Conservation (phyloP, 2,113 vertebrate genomes). For the Formicarius rufipectus region DNA sequence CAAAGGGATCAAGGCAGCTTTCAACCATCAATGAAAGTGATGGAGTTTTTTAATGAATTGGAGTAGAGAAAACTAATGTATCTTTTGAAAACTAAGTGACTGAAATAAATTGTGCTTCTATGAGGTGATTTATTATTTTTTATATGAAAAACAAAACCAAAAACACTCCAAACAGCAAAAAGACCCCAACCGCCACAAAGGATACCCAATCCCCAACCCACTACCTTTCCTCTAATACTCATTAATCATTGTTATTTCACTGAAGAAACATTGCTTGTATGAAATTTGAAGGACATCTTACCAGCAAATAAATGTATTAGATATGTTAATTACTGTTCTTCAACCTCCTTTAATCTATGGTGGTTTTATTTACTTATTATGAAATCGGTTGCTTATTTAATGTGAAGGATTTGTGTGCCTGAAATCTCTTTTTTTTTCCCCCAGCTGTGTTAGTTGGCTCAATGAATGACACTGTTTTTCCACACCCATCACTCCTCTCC, state of each 20-base stretch:
- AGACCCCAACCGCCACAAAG: accelerated
- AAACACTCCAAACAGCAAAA: not conserved
- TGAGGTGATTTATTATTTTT: not conserved
- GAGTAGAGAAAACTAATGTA: not conserved
- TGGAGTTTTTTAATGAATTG: not conserved
- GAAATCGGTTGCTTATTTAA: not conserved
- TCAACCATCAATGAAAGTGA: not conserved
- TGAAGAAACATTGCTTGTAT: not conserved
- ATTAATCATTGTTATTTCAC: not conserved
- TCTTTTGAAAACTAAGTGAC: not conserved
- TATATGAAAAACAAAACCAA: not conserved
- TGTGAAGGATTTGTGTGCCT: not conserved
- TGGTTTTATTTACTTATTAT: not conserved
- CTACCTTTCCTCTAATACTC: not conserved
- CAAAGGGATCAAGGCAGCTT: not conserved
- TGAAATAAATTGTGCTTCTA: not conserved
- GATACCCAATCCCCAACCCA: not conserved
- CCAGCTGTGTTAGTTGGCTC: not conserved
- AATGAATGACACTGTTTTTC: not conserved
- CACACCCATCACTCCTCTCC: not conserved
- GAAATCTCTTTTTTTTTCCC: not conserved
- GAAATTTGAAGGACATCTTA: not conserved
- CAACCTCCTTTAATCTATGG: not conserved
- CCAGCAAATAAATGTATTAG: not conserved
- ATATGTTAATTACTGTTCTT: not conserved